Evolutionary conservation across 2,888 invertebrate species (phyloP), one percentile per base, ranked within the genome.

Genomic region (Caenorhabditis sulstoni): DNA sequence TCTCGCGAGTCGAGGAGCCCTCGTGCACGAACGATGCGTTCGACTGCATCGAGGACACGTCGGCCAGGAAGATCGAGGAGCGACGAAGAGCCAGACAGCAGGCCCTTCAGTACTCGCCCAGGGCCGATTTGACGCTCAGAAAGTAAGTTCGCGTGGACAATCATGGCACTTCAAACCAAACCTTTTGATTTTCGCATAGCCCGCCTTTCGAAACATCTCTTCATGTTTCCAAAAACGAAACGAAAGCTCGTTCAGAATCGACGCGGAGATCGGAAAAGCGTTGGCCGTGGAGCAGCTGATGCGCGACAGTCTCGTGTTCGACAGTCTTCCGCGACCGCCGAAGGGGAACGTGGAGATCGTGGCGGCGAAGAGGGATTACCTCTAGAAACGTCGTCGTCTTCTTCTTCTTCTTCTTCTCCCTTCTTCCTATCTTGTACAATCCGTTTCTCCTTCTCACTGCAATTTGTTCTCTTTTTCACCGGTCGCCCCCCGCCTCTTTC

Each of bases 201-300:
- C 58, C 18, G 22, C 23, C 23, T 35, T 22, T 44, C 8, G n/a
- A 18, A 3, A 23, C 14, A 39, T 16, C 41, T 20, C 5, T n/a
- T n/a, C n/a, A n/a, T n/a, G n/a, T 37, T 58, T 44, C 44, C 11
- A 18, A 58, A 58, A n/a, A n/a, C n/a, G n/a, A n/a, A 18, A 44
- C 37, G 20, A 18, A 29, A 29, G 29, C 29, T 29, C 50, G 50
- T 41, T 16, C 74, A 83, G 83, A 74, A 73, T 84, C 37, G 83
- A 84, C 41, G 79, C 78, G 18, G 80, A 78, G 50, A 78, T 82
- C 50, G 83, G 80, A 0, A 75, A 73, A 35, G 83, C 83, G 11
- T 41, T 84, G n/a, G 83, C 83, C 3, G 81, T 84, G 37, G 83
- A 84, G 59, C 81, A 84, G 55, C 67, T 84, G 35, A 71, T 79